A percentile compares a stretch with the other conserved stretches of the same genome.
Conservation (phyloP, 2,113 vertebrate species). For the Burhinus bistriatus region DNA sequence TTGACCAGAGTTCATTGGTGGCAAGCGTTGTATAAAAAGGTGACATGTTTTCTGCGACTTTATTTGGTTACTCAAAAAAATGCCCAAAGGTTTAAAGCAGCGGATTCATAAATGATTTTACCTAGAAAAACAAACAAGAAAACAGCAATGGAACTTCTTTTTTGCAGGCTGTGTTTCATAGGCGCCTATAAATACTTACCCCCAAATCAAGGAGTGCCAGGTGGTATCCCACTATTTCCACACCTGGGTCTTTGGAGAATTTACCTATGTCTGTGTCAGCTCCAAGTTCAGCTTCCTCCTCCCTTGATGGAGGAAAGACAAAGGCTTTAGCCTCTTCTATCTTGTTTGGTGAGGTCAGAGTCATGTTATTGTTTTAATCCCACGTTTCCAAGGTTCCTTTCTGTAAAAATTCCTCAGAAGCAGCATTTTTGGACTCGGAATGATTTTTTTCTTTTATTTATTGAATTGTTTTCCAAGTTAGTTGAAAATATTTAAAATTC, state of each 20-base stretch:
- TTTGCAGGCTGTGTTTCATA: background rate
- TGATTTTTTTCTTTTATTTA: background rate
- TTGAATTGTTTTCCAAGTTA: background rate
- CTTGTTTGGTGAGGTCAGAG: background rate
- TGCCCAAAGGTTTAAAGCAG: background rate
- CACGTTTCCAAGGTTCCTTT: background rate
- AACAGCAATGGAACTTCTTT: background rate
- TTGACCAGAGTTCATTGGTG: background rate
- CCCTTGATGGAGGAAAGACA: background rate
- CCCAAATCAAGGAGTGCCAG: background rate
- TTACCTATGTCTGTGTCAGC: background rate
- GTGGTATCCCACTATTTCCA: background rate
- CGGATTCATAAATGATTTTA: background rate
- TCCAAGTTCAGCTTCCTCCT: background rate
- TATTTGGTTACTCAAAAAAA: background rate
- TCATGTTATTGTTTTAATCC: background rate
- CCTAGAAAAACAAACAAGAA: background rate
- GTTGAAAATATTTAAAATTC: background rate
- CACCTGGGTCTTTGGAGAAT: background rate
- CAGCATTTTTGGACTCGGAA: background rate
- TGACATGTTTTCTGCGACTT: background rate
- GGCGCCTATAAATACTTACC: background rate
- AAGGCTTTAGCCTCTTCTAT: background rate
- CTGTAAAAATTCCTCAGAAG: background rate
- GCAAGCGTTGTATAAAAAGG: background rate